Evolutionary conservation across 2,113 vertebrate genomes (phyloP).

Genomic region (Tilapia sparmanii): DNA sequence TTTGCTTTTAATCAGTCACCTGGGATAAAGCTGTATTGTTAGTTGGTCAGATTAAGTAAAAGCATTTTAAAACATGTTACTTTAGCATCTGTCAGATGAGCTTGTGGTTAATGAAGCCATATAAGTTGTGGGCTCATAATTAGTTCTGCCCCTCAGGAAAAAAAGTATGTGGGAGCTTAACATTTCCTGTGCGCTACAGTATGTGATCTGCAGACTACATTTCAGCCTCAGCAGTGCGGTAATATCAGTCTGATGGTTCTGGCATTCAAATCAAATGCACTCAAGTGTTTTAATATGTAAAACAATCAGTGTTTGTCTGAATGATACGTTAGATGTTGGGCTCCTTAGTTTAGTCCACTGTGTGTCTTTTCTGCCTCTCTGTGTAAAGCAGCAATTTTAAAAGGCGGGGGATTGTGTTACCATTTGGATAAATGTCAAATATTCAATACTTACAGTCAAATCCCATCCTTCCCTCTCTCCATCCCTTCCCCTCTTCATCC

Average conservation of each 20-base stretch:
- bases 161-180: slow-evolving; percentile 18
- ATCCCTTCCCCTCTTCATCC: background rate
- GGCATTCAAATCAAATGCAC: background rate
- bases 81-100: slow-evolving; percentile 19
- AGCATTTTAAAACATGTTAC: slow-evolving; percentile 3
- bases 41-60: slow-evolving; percentile 3
- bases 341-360: background rate
- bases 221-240: background rate
- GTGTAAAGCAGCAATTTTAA: background rate
- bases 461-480: background rate
- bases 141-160: slow-evolving; percentile 4
- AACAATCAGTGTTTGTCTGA: background rate
- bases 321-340: background rate
- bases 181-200: background rate
- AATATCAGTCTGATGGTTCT: background rate
- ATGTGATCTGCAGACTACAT: background rate
- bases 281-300: background rate
- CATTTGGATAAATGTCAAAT: slow-evolving; percentile 50
- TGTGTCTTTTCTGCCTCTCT: background rate
- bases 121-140: slow-evolving; percentile 37
- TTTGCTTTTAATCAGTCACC: background rate
- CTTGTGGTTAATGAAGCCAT: slow-evolving; percentile 34
- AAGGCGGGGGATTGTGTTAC: slow-evolving; percentile 2
- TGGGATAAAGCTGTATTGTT: background rate
- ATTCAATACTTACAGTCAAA: slow-evolving; percentile 35